Evolutionary conservation across 2,888 invertebrate genomes (phyloP).

Genomic region (Standfussiana lucernea): DNA sequence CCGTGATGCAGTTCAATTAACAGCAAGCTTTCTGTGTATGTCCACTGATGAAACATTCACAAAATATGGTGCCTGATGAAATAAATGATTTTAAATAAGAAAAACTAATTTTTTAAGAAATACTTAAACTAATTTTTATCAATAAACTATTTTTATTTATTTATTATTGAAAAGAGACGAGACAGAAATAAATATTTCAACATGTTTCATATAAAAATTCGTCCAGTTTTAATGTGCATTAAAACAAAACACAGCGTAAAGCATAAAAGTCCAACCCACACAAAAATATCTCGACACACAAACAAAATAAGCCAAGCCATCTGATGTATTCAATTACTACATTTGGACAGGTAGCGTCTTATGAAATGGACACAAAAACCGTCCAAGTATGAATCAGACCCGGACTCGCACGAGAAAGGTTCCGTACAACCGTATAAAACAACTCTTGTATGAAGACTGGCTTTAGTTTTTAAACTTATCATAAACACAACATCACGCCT

Average conservation of each 20-base stretch:
- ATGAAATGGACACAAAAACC: constrained; percentile 36
- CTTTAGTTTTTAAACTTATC: not conserved
- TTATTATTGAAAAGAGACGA: too few species aligned
- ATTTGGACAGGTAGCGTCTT: constrained; percentile 47
- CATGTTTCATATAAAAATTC: too few species aligned
- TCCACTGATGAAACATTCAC: not conserved
- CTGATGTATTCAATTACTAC: constrained; percentile 57
- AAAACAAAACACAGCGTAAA: not conserved
- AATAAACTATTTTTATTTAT: too few species aligned
- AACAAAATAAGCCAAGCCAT: constrained; percentile 30
- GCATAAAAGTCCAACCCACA: constrained; percentile 4
- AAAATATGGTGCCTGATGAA: not conserved
- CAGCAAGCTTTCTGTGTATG: not conserved
- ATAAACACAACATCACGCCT: not conserved
- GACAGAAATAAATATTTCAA: too few species aligned
- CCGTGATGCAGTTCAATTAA: not conserved
- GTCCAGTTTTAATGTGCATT: too few species aligned
- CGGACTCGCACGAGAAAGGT: not conserved
- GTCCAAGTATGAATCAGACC: not conserved
- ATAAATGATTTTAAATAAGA: not conserved
- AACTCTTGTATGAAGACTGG: not conserved
- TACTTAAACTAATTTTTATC: too few species aligned
- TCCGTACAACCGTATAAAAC: not conserved
- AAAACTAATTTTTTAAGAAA: too few species aligned
- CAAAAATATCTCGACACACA: constrained; percentile 16